These are phyloP conservation scores for Andrena fulva DNA, from an alignment of 2,888 invertebrate genomes.

Conservation along the genomic window DNA sequence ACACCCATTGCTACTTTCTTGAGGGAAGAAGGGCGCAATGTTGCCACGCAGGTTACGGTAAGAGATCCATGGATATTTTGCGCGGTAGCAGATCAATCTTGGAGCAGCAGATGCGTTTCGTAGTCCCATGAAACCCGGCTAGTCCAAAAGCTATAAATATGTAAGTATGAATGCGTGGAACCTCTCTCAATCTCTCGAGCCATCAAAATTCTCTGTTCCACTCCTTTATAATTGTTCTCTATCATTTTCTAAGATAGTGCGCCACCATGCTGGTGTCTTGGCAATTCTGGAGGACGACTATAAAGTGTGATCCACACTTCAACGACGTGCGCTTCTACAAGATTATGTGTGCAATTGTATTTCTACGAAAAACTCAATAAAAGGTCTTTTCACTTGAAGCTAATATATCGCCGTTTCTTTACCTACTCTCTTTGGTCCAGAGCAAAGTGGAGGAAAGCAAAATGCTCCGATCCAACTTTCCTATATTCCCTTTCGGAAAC, in stretches of 20 bases:
- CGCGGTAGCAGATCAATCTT: constrained; percentile 22
- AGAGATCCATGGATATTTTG: background rate
- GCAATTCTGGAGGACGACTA: constrained; percentile 1
- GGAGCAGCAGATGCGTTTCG: constrained; percentile 43
- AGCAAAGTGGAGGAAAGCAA: background rate
- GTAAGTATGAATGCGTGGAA: constrained; percentile 32
- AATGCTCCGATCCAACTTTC: background rate
- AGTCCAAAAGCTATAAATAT: constrained; percentile 66
- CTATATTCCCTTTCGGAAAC: no score
- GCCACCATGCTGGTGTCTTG: constrained; percentile 22
- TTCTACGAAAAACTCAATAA: background rate
- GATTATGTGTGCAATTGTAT: background rate
- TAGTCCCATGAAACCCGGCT: constrained; percentile 46
- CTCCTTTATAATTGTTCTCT: constrained; percentile 9
- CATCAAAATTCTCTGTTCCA: constrained; percentile 31
- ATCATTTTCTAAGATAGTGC: constrained; percentile 32
- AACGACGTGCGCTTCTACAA: background rate
- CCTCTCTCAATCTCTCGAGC: constrained; percentile 27
- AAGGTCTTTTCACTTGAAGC: background rate
- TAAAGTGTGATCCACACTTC: constrained; percentile 24
- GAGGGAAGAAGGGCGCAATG: constrained; percentile 13
- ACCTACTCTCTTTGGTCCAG: background rate
- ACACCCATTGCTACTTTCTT: constrained; percentile 23
- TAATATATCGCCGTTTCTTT: background rate
- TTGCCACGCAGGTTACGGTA: constrained; percentile 9